phyloP scores from a whole-genome alignment of 2,797 vertebrate genomes.

The Pelobates cultripes region DNA sequence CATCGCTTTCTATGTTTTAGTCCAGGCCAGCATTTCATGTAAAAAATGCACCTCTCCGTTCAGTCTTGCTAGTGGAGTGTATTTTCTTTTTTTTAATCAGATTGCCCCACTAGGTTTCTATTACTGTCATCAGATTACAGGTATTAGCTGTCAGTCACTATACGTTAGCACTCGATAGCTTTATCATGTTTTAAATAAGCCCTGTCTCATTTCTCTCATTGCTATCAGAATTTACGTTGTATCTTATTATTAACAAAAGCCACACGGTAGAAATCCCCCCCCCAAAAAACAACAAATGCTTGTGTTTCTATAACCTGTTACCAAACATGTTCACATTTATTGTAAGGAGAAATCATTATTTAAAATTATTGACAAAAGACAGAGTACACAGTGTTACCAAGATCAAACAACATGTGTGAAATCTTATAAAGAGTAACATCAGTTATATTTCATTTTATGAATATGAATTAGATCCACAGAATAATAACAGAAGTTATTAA shows the following conservation, averaged over 20 bases:
- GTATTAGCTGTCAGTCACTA: slow-evolving; percentile 71
- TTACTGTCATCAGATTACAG: slow-evolving; percentile 73
- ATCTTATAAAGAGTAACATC: no score
- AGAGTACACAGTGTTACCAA: no score
- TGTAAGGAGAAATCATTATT: no score
- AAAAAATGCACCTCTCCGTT: slow-evolving; percentile 14
- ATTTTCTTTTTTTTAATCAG: slow-evolving; percentile 52
- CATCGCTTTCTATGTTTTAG: no score
- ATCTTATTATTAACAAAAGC: not conserved
- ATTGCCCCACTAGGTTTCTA: slow-evolving; percentile 65
- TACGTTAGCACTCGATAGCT: slow-evolving; percentile 72
- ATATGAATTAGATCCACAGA: no score
- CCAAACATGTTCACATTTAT: no score
- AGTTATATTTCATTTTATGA: no score
- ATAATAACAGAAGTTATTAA: no score
- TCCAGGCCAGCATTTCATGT: slow-evolving; percentile 20
- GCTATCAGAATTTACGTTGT: slow-evolving; percentile 62
- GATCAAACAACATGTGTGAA: no score
- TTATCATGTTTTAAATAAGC: slow-evolving; percentile 64
- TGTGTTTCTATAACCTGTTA: not conserved
- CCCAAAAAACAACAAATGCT: slow-evolving; percentile 20
- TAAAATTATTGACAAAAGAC: no score
- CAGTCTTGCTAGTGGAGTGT: not conserved
- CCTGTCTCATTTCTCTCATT: slow-evolving; percentile 69
- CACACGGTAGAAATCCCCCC: not conserved